These are phyloP conservation scores for Sarcophaga bullata DNA, from an alignment of 1,140 invertebrate species.

Conservation along the genomic window DNA sequence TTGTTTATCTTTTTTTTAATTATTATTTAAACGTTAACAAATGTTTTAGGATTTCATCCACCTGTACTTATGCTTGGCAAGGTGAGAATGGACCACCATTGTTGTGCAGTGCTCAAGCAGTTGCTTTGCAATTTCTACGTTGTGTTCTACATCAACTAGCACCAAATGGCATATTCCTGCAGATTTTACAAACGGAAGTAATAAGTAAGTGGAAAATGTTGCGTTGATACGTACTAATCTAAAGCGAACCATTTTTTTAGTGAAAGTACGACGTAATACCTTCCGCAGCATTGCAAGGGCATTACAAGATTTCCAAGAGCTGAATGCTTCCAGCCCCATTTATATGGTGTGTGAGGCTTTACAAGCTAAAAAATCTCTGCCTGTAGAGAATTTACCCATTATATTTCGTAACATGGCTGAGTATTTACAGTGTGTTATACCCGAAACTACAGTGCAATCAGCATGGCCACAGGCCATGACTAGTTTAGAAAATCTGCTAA, in stretches of 20 bases:
- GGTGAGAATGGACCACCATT: slow-evolving; percentile 86
- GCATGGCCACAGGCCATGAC: slow-evolving; percentile 85
- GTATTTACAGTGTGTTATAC: slow-evolving; percentile 91
- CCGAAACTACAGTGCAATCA: slow-evolving; percentile 80
- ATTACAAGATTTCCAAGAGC: slow-evolving; percentile 95
- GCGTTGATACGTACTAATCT: neutral
- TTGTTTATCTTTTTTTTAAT: neutral
- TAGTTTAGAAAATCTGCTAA: slow-evolving; percentile 85
- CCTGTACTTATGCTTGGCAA: slow-evolving; percentile 90
- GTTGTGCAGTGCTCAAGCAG: slow-evolving; percentile 89
- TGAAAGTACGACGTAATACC: slow-evolving; percentile 70
- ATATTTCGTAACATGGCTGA: slow-evolving; percentile 90
- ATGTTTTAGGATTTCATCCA: slow-evolving; percentile 48
- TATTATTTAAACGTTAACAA: neutral
- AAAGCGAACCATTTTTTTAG: slow-evolving; percentile 43
- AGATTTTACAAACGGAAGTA: slow-evolving; percentile 92
- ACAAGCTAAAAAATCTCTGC: slow-evolving; percentile 88
- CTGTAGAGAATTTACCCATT: slow-evolving; percentile 77
- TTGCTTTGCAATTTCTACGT: slow-evolving; percentile 95
- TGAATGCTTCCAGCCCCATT: slow-evolving; percentile 93
- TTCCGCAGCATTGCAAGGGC: slow-evolving; percentile 94
- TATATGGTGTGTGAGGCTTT: slow-evolving; percentile 91
- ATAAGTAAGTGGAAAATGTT: slow-evolving; percentile 70
- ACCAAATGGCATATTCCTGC: slow-evolving; percentile 94
- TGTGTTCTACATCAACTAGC: slow-evolving; percentile 96